Conservation (phyloP, 2,113 vertebrate species). For the Ciconia boyciana region DNA sequence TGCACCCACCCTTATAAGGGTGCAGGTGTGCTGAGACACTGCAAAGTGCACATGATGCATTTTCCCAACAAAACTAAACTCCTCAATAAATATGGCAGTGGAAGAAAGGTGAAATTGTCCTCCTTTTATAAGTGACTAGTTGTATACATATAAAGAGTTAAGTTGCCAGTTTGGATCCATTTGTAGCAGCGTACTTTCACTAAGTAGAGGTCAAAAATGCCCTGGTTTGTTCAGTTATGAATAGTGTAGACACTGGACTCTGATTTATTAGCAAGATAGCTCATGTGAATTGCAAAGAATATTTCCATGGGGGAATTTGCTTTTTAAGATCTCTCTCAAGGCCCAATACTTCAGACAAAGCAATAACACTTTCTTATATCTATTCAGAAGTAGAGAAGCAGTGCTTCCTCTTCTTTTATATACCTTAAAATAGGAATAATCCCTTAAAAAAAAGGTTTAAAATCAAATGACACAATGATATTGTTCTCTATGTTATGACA, state of each 20-base stretch:
- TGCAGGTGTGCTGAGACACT: not conserved
- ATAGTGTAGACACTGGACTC: not conserved
- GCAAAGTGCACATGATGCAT: not conserved
- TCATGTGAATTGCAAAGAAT: not conserved
- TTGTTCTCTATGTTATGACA: not conserved
- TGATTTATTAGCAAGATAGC: not conserved
- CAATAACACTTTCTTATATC: not conserved
- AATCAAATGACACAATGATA: not conserved
- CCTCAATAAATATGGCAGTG: not conserved
- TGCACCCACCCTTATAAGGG: rapidly evolving
- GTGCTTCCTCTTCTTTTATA: not conserved
- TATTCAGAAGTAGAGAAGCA: not conserved
- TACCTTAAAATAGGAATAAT: not conserved
- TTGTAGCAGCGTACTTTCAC: not conserved
- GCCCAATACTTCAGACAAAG: not conserved
- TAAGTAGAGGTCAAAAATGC: not conserved
- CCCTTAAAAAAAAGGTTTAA: not conserved
- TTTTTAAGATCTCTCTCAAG: not conserved
- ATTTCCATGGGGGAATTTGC: not conserved
- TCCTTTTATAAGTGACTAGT: not conserved
- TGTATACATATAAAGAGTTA: not conserved
- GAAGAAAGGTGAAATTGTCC: not conserved
- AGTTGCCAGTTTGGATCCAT: not conserved
- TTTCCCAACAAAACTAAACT: not conserved
- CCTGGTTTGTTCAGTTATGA: not conserved